Evolutionary conservation across 2,113 vertebrate species (phyloP).

Genomic region (Cyrtonyx montezumae): DNA sequence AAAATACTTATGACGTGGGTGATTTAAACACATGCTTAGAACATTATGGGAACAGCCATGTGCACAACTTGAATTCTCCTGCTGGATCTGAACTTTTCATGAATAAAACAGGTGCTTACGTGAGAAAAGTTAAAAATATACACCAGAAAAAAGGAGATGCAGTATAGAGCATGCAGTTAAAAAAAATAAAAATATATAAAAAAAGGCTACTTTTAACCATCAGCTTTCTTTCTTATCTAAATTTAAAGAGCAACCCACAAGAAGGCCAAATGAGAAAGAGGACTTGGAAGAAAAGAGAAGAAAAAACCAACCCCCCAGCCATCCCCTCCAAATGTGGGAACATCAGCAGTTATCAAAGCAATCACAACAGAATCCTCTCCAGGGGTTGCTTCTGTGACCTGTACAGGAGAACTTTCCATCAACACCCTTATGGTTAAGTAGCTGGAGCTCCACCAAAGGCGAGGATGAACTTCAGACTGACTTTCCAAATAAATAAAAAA

Average conservation of each 20-base stretch:
- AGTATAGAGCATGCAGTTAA: fast-evolving
- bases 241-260: slow-evolving; percentile 4
- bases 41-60: background rate
- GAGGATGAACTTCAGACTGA: background rate
- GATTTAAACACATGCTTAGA: background rate
- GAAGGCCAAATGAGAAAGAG: background rate
- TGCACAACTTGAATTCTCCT: background rate
- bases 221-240: background rate
- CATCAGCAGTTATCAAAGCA: background rate
- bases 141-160: background rate
- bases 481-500: slow-evolving; percentile 14
- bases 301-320: background rate
- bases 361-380: background rate
- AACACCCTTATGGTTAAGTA: background rate
- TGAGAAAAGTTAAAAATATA: background rate
- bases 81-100: background rate
- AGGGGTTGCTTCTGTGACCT: background rate
- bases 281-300: background rate
- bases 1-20: background rate
- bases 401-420: background rate
- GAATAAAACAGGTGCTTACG: background rate
- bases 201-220: background rate
- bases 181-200: background rate
- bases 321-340: background rate
- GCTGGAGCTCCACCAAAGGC: background rate